Percentiles rank a stretch among this genome's conserved stretches.
Evolutionary conservation across 1,140 invertebrate species (phyloP).

Genomic region (Geopemphigus sp.): DNA sequence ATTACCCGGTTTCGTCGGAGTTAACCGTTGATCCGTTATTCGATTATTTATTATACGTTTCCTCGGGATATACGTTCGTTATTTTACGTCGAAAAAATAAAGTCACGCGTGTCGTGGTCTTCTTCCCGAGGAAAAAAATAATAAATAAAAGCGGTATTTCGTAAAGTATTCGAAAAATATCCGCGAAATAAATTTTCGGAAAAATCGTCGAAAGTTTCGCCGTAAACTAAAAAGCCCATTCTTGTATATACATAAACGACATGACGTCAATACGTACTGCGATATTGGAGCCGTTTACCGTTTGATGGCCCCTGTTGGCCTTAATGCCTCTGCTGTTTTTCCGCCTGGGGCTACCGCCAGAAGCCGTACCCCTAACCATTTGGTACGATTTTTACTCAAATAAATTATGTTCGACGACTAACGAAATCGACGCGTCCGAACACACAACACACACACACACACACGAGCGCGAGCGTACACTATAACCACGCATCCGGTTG

Average conservation of each 20-base stretch:
- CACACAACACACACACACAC: too few species aligned
- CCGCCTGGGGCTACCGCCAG: background rate
- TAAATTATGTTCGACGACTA: too few species aligned
- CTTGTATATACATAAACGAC: too few species aligned
- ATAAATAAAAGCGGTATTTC: too few species aligned
- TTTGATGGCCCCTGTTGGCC: background rate
- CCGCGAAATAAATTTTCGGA: background rate
- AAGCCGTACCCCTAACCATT: constrained; percentile 16
- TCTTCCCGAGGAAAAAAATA: too few species aligned
- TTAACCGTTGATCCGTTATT: background rate
- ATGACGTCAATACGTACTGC: constrained; percentile 3
- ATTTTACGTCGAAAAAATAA: background rate
- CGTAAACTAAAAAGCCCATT: background rate
- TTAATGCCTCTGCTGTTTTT: constrained; percentile 5
- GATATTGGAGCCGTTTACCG: background rate
- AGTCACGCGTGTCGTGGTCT: too few species aligned
- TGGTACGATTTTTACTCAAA: too few species aligned
- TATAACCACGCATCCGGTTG: too few species aligned
- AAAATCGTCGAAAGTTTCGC: background rate
- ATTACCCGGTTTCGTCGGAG: too few species aligned
- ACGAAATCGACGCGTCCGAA: too few species aligned
- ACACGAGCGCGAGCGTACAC: too few species aligned
- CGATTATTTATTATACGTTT: background rate
- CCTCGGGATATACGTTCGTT: background rate
- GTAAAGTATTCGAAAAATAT: background rate